Evolutionary conservation across 2,888 invertebrate genomes (phyloP).

Genomic region (Silvanus unidentatus): DNA sequence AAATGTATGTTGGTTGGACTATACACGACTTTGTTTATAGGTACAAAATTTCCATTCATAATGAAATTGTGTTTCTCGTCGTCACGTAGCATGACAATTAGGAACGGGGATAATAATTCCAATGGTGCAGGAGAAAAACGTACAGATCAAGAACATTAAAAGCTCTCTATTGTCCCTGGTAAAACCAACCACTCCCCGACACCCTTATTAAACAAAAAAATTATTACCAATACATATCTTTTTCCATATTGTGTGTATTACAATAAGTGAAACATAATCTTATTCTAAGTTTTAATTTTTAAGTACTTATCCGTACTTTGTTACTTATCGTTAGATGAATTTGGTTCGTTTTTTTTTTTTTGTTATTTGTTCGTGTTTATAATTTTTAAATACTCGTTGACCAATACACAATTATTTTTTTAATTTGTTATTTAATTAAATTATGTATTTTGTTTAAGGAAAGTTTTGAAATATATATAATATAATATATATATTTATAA

Average conservation of each 20-base stretch:
- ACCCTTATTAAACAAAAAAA: constrained; percentile 12
- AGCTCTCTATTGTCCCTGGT: constrained; percentile 15
- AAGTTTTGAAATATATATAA: constrained; percentile 1
- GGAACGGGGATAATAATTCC: constrained; percentile 42
- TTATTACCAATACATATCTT: constrained; percentile 35
- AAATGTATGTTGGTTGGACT: no score
- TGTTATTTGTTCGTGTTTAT: constrained; percentile 2
- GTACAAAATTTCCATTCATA: constrained; percentile 96
- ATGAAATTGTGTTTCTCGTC: constrained; percentile 98
- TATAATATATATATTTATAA: background rate
- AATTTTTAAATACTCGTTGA: constrained; percentile 3
- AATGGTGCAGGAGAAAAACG: constrained; percentile 29
- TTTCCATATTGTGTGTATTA: constrained; percentile 29
- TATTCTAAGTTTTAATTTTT: background rate
- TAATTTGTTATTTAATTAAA: background rate
- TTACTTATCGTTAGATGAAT: background rate
- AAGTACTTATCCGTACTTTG: background rate
- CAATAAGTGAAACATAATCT: constrained; percentile 2
- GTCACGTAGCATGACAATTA: constrained; percentile 58
- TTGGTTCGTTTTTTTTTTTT: background rate
- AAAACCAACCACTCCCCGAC: constrained; percentile 9
- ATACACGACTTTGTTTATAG: constrained; percentile 58
- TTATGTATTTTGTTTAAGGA: constrained; percentile 14
- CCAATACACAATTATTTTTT: background rate
- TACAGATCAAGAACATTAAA: constrained; percentile 28